Evolutionary conservation across 2,113 vertebrate species (phyloP).

Genomic region (Gadus macrocephalus): DNA sequence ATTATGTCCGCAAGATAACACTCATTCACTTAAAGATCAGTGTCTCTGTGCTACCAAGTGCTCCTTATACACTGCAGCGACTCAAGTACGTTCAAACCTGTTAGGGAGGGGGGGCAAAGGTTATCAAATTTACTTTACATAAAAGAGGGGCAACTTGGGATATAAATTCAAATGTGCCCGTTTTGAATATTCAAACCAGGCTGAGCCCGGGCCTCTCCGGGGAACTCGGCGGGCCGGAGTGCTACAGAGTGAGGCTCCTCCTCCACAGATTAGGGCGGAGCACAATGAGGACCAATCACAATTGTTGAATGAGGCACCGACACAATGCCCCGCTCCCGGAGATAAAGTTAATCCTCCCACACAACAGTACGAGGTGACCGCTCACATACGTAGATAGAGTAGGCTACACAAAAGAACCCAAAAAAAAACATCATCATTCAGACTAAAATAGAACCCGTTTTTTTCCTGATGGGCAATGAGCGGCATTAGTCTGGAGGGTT

Average conservation of each 20-base stretch:
- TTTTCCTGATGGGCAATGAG: no score
- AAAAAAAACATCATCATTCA: no score
- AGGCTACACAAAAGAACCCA: no score
- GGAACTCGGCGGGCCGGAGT: slow-evolving; percentile 40
- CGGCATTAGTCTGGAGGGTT: no score
- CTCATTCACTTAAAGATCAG: no score
- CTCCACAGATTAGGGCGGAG: slow-evolving; percentile 49
- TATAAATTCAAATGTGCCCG: slow-evolving; percentile 44
- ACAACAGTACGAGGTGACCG: slow-evolving; percentile 43
- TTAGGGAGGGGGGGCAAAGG: no score
- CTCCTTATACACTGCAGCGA: no score
- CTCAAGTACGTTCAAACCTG: no score
- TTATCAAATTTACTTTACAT: no score
- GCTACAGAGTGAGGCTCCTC: slow-evolving; percentile 41
- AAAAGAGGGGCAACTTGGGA: not conserved
- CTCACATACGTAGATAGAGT: slow-evolving; percentile 27
- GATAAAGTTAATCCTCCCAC: slow-evolving; percentile 61
- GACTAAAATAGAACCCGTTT: no score
- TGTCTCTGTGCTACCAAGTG: no score
- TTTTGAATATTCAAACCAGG: slow-evolving; percentile 63
- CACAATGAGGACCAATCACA: slow-evolving; percentile 60
- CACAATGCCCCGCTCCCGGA: slow-evolving; percentile 49
- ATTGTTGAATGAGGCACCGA: slow-evolving; percentile 50
- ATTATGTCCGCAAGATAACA: no score
- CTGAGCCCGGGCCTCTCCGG: slow-evolving; percentile 31